Base-by-base conservation (phyloP, 2,797 vertebrate genomes). In the Arnoldichthys spilopterus region DNA sequence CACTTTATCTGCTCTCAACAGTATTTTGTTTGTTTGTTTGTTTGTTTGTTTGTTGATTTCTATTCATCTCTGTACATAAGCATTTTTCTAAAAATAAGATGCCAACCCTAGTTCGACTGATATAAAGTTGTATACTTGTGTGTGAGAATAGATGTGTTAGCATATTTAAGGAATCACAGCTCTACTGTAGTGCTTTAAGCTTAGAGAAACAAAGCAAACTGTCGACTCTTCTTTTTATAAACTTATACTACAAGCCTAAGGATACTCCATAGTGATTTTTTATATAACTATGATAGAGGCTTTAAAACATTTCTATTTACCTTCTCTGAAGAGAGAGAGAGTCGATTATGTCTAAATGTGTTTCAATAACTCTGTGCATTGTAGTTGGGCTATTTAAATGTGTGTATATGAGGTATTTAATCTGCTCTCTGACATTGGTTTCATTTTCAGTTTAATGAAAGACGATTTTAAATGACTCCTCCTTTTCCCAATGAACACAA, bases 161-260 rank as follows among this genome's bases (percentile, higher is more conserved):
- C 79, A 71, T 82, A 76, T 82, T 71, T 72, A 85, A 74, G 73
- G 80, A 67, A 86, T 85, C 75, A 85, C 69, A 84, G 72, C 81
- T 76, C 78, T 84, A 85, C 79, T 86, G 80, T 86, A 82, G 56
- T 74, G 78, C 68, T 77, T 78, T 83, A 74, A 86, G 82, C 73
- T 87, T 77, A 76, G 74, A 73, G 74, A 62, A 83, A 59, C 72
- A 78, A 84, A 82, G 68, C 28, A 82, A 80, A 72, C 80, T 81
- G 76, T 59, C 49, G 72, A 75, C 87, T 85, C 68, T 85, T 90
- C 80, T 68, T 90, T 91, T 92, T 90, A 71, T 90, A 88, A 84
- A 79, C 72, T 81, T 86, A 68, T 81, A 84, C 84, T 53, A 82
- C 72, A 86, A 49, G 71, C 74, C 85, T 76, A 82, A 76, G 76